These are phyloP conservation scores for Lordiphosa clarofinis DNA, from an alignment of 1,140 invertebrate species.

Conservation along the genomic window DNA sequence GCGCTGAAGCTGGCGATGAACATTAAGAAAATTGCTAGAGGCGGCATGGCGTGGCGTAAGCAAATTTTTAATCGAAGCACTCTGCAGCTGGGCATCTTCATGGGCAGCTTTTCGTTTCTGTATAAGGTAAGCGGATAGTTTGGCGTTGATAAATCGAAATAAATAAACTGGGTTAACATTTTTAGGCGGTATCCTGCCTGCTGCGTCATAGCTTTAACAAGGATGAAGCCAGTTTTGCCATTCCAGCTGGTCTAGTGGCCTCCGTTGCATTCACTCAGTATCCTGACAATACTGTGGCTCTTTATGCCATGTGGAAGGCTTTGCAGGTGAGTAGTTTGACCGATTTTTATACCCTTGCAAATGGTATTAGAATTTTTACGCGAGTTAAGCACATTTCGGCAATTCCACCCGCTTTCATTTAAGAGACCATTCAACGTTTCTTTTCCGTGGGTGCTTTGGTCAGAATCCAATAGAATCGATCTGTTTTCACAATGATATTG, in stretches of 20 bases:
- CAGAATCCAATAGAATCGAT: too few species aligned
- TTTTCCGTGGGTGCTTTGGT: too few species aligned
- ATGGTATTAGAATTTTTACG: too few species aligned
- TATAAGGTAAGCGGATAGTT: constrained; percentile 81
- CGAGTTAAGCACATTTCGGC: too few species aligned
- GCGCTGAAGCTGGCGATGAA: constrained; percentile 80
- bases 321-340: constrained; percentile 82
- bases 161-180: too few species aligned
- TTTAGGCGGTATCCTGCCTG: constrained; percentile 83
- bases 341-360: too few species aligned
- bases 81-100: constrained; percentile 83
- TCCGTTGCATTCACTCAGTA: constrained; percentile 84
- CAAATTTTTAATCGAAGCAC: constrained; percentile 82
- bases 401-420: too few species aligned
- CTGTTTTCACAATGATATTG: too few species aligned
- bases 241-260: constrained; percentile 84
- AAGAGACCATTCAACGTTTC: too few species aligned
- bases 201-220: constrained; percentile 81
- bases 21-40: constrained; percentile 80
- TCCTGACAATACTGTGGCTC: constrained; percentile 85
- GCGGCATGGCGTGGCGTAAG: constrained; percentile 80
- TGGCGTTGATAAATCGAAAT: background rate
- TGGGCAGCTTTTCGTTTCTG: constrained; percentile 84
- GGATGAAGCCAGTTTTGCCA: constrained; percentile 83
- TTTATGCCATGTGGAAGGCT: constrained; percentile 87